Evolutionary conservation across 2,888 invertebrate genomes (phyloP).

Genomic region (Rhagophthalmus giganteus): DNA sequence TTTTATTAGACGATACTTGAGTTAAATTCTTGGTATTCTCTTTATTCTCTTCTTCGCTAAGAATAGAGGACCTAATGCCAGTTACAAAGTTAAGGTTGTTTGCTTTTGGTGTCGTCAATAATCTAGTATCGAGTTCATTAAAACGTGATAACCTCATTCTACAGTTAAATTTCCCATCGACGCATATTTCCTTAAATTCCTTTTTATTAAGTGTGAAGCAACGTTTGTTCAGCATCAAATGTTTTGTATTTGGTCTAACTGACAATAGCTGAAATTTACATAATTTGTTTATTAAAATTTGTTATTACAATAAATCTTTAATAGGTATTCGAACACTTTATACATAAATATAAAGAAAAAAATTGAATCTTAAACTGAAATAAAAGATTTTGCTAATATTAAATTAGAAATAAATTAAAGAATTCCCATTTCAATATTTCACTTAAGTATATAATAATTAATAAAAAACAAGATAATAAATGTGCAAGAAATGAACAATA

Average conservation of each 20-base stretch:
- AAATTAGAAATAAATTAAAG: no score
- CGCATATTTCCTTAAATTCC: conserved; percentile 9
- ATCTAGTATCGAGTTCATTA: conserved; percentile 2
- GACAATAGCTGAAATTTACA: conserved; percentile 12
- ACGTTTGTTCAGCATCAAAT: conserved; percentile 1
- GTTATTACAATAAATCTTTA: no score
- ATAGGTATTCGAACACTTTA: no score
- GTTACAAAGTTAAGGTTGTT: conserved; percentile 6
- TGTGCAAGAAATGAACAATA: background rate
- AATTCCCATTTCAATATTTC: no score
- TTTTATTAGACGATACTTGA: no score
- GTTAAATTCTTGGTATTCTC: no score
- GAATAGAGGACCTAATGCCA: conserved; percentile 4
- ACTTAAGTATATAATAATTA: no score
- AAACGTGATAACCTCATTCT: conserved; percentile 15
- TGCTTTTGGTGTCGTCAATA: conserved; percentile 8
- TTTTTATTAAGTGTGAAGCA: conserved; percentile 9
- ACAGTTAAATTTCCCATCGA: conserved; percentile 15
- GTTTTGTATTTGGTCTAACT: conserved; percentile 4
- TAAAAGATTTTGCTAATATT: no score
- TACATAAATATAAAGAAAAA: no score
- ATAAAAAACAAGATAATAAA: no score
- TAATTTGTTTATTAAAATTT: background rate
- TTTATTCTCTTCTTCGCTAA: conserved; percentile 2
- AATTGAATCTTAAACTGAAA: no score